These are phyloP conservation scores for Araneus ventricosus DNA, from an alignment of 1,140 invertebrate species.

Conservation along the genomic window DNA sequence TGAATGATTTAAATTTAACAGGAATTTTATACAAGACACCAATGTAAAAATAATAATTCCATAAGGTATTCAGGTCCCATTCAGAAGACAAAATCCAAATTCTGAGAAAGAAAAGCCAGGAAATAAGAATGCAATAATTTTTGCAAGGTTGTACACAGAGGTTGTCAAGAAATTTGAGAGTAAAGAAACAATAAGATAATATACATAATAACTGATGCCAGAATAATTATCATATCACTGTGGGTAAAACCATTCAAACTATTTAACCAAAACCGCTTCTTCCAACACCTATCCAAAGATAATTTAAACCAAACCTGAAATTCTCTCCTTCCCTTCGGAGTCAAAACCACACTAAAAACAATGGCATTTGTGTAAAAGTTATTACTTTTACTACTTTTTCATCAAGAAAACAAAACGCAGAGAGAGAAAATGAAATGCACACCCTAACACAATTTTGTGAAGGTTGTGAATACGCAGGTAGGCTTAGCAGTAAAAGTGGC, in stretches of 20 bases:
- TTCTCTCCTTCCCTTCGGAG: not conserved
- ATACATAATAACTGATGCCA: too few species aligned
- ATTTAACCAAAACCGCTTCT: not conserved
- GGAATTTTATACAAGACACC: too few species aligned
- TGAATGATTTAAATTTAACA: too few species aligned
- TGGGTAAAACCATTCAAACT: not conserved
- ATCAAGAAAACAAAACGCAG: not conserved
- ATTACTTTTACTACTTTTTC: not conserved
- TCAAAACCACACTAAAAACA: not conserved
- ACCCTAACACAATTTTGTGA: slow-evolving; percentile 40
- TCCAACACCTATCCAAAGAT: not conserved
- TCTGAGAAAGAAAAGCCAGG: too few species aligned
- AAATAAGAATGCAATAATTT: too few species aligned
- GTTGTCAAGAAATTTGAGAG: too few species aligned
- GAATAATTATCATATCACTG: too few species aligned
- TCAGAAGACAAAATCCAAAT: too few species aligned
- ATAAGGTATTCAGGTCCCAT: too few species aligned
- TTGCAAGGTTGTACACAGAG: too few species aligned
- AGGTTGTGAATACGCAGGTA: not conserved
- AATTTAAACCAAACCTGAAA: not conserved
- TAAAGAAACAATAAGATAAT: too few species aligned
- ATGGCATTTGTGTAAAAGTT: not conserved
- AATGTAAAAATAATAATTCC: too few species aligned
- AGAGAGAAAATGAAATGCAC: not conserved
- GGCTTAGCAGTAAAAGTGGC: not conserved